These are phyloP conservation scores for Thomomys bottae DNA, from an alignment of 2,113 vertebrate species.

Conservation along the genomic window DNA sequence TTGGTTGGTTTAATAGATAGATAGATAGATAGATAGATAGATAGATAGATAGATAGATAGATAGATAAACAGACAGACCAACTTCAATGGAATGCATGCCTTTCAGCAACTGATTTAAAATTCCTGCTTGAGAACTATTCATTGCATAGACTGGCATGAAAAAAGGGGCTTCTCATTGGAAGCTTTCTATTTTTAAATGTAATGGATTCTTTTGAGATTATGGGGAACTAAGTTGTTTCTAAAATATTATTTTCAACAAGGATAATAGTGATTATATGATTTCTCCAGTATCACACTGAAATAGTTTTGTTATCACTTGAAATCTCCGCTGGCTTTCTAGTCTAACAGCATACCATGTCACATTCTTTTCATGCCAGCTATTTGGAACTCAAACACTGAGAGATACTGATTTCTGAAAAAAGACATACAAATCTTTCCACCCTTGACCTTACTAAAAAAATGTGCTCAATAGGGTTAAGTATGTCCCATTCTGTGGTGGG, in stretches of 20 bases:
- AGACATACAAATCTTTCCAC: background rate
- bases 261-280: background rate
- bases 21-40: too few relatives aligned
- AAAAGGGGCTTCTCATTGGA: background rate
- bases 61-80: too few relatives aligned
- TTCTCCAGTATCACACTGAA: background rate
- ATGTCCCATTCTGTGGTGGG: slow-evolving; percentile 80
- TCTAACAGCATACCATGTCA: background rate
- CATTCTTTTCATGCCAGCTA: background rate
- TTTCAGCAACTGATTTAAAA: slow-evolving; percentile 12
- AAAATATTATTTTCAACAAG: background rate
- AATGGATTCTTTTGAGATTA: background rate
- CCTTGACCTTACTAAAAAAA: slow-evolving; percentile 65
- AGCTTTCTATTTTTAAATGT: background rate
- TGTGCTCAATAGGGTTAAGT: slow-evolving; percentile 79
- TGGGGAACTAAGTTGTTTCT: background rate
- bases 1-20: too few relatives aligned
- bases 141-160: background rate
- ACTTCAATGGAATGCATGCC: background rate
- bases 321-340: background rate
- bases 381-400: slow-evolving; percentile 47
- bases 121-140: background rate
- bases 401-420: slow-evolving; percentile 75
- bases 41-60: too few relatives aligned
- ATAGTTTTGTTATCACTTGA: background rate